Percentiles rank a stretch among this genome's conserved stretches.
These are phyloP conservation scores for Julus scanicus DNA, from an alignment of 2,888 invertebrate genomes.

Conservation along the genomic window DNA sequence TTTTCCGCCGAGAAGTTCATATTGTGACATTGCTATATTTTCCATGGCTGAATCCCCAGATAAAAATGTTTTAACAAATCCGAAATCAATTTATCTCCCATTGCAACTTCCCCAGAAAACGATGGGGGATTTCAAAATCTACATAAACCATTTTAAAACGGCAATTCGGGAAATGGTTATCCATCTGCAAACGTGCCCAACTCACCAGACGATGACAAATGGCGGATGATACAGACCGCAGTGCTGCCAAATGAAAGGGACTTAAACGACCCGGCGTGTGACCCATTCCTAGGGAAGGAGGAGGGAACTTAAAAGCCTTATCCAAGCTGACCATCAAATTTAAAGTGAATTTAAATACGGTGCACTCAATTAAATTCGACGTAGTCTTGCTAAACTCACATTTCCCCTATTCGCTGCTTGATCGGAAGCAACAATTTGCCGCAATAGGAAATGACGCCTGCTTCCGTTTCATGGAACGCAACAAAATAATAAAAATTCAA, in stretches of 20 bases:
- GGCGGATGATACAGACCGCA: constrained; percentile 6
- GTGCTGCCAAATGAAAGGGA: not conserved
- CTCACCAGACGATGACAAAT: constrained; percentile 5
- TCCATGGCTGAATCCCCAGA: not conserved
- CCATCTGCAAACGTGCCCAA: not conserved
- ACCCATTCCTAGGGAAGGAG: not conserved
- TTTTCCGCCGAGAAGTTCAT: not conserved
- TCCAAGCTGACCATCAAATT: not conserved
- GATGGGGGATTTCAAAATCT: not conserved
- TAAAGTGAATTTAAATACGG: constrained; percentile 9
- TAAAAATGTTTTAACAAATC: not conserved
- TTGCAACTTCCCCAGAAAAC: constrained; percentile 32
- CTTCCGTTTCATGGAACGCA: not conserved
- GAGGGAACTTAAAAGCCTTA: not conserved
- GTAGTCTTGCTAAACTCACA: not conserved
- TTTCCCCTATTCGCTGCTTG: not conserved
- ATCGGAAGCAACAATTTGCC: constrained; percentile 30
- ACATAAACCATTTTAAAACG: constrained; percentile 36
- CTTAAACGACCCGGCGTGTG: constrained; percentile 9
- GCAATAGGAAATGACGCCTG: not conserved
- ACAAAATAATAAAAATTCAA: not conserved
- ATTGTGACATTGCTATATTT: not conserved
- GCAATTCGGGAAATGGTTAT: not conserved
- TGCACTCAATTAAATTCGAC: not conserved
- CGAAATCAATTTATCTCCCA: not conserved